Conservation (phyloP, 2,888 invertebrate species). For the Aradus depressus region DNA sequence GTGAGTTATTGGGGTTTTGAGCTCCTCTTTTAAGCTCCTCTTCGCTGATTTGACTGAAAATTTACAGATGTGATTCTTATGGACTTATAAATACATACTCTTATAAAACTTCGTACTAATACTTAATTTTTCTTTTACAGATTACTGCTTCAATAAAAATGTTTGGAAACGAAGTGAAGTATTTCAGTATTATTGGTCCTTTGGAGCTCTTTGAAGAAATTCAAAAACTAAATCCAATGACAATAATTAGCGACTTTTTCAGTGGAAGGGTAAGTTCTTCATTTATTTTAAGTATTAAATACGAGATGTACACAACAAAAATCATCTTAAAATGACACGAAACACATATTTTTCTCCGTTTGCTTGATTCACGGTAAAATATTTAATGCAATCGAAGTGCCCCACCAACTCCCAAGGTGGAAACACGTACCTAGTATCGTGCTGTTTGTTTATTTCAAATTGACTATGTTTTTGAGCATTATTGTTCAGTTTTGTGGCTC, state of each 20-base stretch:
- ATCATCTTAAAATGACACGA: not conserved
- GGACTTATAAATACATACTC: not conserved
- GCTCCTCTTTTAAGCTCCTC: too few relatives aligned
- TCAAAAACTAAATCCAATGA: constrained; percentile 54
- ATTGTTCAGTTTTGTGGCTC: too few relatives aligned
- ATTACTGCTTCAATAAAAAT: constrained; percentile 55
- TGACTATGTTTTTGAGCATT: too few relatives aligned
- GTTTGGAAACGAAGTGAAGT: constrained; percentile 83
- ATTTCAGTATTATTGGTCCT: constrained; percentile 58
- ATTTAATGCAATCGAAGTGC: too few relatives aligned
- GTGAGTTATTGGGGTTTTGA: too few relatives aligned
- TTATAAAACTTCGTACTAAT: constrained; percentile 24
- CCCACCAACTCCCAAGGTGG: too few relatives aligned
- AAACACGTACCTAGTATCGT: too few relatives aligned
- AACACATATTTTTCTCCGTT: too few relatives aligned
- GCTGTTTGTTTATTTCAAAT: too few relatives aligned
- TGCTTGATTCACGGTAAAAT: too few relatives aligned
- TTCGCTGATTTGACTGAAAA: too few relatives aligned
- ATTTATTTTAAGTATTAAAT: not conserved
- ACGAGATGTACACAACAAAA: too few relatives aligned
- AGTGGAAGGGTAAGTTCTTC: constrained; percentile 56
- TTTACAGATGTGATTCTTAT: not conserved
- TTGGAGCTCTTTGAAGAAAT: constrained; percentile 54
- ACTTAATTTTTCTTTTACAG: constrained; percentile 37
- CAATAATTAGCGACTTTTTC: constrained; percentile 57